Evolutionary conservation across 2,113 vertebrate species (phyloP).

Genomic region (Phrynocephalus versicolor): DNA sequence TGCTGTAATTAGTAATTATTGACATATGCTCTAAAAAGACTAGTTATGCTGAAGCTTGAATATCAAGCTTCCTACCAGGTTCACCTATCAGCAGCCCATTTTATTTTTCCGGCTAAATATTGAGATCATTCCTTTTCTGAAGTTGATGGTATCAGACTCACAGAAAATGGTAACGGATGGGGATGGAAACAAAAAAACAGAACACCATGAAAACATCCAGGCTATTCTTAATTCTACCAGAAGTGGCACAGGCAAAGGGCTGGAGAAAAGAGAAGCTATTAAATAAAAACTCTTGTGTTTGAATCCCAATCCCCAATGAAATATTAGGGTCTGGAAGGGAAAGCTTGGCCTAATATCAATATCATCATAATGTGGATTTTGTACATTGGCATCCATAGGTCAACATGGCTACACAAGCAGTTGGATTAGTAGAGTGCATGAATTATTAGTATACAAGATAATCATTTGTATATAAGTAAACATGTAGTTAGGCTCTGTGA

Average conservation of each 20-base stretch:
- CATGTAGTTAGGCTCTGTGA: too few species aligned
- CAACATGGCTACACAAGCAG: too few species aligned
- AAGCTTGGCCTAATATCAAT: too few species aligned
- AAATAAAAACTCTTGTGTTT: background rate
- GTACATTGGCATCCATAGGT: too few species aligned
- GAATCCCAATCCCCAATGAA: too few species aligned
- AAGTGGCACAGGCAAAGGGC: too few species aligned
- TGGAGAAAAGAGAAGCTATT: background rate
- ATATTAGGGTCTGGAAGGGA: too few species aligned
- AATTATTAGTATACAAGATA: too few species aligned
- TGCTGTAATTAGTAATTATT: background rate
- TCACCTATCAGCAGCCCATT: background rate
- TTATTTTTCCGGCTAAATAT: background rate
- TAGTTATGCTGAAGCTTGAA: background rate
- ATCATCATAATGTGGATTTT: too few species aligned
- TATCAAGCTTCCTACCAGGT: slow-evolving; percentile 5
- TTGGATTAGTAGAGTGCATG: too few species aligned
- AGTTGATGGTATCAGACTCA: background rate
- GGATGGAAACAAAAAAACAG: background rate
- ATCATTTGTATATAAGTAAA: too few species aligned
- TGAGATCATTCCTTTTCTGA: slow-evolving; percentile 20
- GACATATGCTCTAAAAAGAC: slow-evolving; percentile 1
- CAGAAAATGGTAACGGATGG: background rate
- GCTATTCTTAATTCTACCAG: too few species aligned
- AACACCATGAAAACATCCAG: background rate